These are phyloP conservation scores for Lumbricus terrestris DNA, from an alignment of 2,888 invertebrate species.

Conservation along the genomic window DNA sequence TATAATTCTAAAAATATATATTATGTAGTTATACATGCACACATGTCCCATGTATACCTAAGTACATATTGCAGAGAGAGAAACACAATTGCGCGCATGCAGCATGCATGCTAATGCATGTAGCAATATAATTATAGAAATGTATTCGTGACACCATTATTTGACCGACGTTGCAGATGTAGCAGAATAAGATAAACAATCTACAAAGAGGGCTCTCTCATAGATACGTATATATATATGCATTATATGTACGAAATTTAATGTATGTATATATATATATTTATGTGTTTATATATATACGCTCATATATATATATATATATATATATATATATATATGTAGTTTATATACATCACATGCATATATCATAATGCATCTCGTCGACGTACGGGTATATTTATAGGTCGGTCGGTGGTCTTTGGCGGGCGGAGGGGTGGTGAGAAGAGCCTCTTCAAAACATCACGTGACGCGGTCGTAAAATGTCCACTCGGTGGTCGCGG, in stretches of 20 bases:
- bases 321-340: background rate
- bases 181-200: constrained; percentile 3
- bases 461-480: constrained; percentile 13
- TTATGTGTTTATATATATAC: too few species aligned
- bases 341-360: background rate
- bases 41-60: too few species aligned
- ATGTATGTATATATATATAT: too few species aligned
- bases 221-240: too few species aligned
- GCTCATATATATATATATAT: too few species aligned
- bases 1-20: too few species aligned
- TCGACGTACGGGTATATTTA: background rate
- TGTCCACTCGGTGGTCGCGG: constrained; percentile 9
- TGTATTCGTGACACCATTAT: constrained; percentile 3
- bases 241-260: too few species aligned
- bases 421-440: background rate
- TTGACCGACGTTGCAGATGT: background rate
- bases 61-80: too few species aligned
- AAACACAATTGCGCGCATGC: background rate
- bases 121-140: background rate
- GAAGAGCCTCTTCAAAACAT: constrained; percentile 6
- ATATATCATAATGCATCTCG: background rate
- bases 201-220: background rate
- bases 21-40: too few species aligned
- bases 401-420: constrained; percentile 3
- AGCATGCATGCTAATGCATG: background rate